A percentile compares a stretch with the other conserved stretches of the same genome.
Conservation (phyloP, 1,140 invertebrate species). For the Sarcophaga bullata region DNA sequence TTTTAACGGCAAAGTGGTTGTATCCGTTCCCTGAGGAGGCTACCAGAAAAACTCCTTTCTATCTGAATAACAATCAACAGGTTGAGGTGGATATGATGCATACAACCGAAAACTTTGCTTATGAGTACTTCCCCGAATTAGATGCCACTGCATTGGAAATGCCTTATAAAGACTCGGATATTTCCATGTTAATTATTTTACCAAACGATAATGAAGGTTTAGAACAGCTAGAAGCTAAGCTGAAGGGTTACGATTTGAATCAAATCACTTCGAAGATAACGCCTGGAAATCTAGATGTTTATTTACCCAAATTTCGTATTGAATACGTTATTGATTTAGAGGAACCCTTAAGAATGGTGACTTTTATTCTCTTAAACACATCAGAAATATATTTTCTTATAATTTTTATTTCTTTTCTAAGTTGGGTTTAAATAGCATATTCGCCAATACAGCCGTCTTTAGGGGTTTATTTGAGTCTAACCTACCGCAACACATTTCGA, state of each 20-base stretch:
- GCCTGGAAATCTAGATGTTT: slow-evolving; percentile 64
- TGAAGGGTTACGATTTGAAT: slow-evolving; percentile 61
- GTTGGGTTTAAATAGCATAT: slow-evolving; percentile 71
- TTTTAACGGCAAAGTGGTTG: slow-evolving; percentile 46
- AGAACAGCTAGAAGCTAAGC: slow-evolving; percentile 63
- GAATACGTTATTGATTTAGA: slow-evolving; percentile 69
- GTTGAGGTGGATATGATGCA: slow-evolving; percentile 43
- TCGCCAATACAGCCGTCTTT: slow-evolving; percentile 71
- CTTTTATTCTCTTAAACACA: not conserved
- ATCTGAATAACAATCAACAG: not conserved
- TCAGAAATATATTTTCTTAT: not conserved
- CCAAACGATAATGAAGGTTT: slow-evolving; percentile 53
- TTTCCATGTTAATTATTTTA: slow-evolving; percentile 43
- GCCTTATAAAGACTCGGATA: slow-evolving; percentile 42
- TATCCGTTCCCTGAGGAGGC: slow-evolving; percentile 1
- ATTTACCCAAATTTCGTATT: slow-evolving; percentile 73
- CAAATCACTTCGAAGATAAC: slow-evolving; percentile 59
- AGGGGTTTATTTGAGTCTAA: slow-evolving; percentile 69
- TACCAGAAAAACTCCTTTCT: slow-evolving; percentile 7
- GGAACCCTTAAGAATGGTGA: slow-evolving; percentile 67
- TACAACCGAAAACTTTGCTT: slow-evolving; percentile 33
- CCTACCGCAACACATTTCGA: slow-evolving; percentile 58
- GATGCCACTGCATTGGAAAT: slow-evolving; percentile 44
- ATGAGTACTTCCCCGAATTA: slow-evolving; percentile 42
- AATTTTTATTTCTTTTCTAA: slow-evolving; percentile 54